A percentile compares a stretch with the other conserved stretches of the same genome.
Conservation (phyloP, 2,888 invertebrate species). For the Pimpla rufipes region DNA sequence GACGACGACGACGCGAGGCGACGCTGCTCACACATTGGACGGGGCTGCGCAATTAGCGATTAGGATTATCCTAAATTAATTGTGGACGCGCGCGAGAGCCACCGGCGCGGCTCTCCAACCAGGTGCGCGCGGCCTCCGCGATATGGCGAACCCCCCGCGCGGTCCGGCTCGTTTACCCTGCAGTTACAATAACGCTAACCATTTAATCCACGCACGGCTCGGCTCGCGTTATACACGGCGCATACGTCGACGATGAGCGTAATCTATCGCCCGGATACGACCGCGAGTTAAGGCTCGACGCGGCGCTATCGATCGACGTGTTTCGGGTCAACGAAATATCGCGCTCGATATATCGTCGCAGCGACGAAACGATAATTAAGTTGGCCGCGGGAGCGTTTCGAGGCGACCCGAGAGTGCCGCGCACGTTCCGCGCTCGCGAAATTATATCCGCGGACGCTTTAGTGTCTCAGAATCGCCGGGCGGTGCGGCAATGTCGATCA, state of each 20-base stretch:
- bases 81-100: slow-evolving; percentile 55
- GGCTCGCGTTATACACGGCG: slow-evolving; percentile 40
- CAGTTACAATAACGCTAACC: slow-evolving; percentile 77
- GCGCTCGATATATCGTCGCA: slow-evolving; percentile 37
- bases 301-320: slow-evolving; percentile 59
- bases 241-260: slow-evolving; percentile 68
- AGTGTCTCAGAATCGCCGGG: too few species aligned
- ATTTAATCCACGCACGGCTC: slow-evolving; percentile 74
- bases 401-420: neutral
- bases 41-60: slow-evolving; percentile 80
- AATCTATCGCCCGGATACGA: slow-evolving; percentile 74
- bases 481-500: too few species aligned
- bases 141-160: slow-evolving; percentile 17
- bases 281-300: slow-evolving; percentile 2
- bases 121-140: slow-evolving; percentile 50
- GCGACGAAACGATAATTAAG: slow-evolving; percentile 60
- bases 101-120: slow-evolving; percentile 31
- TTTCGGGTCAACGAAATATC: slow-evolving; percentile 53
- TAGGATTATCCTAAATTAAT: slow-evolving; percentile 84
- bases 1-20: slow-evolving; percentile 52
- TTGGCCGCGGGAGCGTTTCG: neutral
- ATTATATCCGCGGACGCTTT: too few species aligned
- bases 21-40: slow-evolving; percentile 59
- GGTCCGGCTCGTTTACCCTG: slow-evolving; percentile 43
- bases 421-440: neutral